Conservation (phyloP, 2,888 invertebrate species). For the Sphaeridia pumilis region DNA sequence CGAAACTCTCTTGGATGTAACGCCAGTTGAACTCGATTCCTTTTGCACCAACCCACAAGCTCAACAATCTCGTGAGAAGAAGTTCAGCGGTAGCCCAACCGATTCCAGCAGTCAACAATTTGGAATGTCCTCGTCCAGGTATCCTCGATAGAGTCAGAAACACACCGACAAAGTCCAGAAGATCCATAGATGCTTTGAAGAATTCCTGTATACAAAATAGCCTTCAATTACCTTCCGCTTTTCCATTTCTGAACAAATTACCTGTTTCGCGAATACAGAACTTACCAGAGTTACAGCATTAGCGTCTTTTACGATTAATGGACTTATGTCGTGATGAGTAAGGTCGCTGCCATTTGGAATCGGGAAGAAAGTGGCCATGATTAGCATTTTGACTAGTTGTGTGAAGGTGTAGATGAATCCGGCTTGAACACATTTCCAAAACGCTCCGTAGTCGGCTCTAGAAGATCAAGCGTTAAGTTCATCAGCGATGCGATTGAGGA, state of each 20-base stretch:
- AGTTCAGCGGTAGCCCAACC: conserved; percentile 99
- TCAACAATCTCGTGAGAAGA: conserved; percentile 60
- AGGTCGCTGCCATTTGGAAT: conserved; percentile 40
- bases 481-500: too few relatives aligned
- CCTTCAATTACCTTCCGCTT: too few relatives aligned
- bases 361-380: conserved; percentile 95
- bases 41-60: conserved; percentile 91
- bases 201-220: too few relatives aligned
- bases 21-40: conserved; percentile 97
- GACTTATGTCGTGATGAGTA: neutral
- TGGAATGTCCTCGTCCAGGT: conserved; percentile 92
- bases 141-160: conserved; percentile 80
- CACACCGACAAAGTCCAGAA: conserved; percentile 86
- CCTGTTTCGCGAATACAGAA: too few relatives aligned
- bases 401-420: conserved; percentile 88
- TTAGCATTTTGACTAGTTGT: conserved; percentile 90
- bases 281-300: conserved; percentile 1
- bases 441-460: conserved; percentile 94
- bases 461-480: too few relatives aligned
- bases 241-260: too few relatives aligned
- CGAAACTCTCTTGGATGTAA: conserved; percentile 87
- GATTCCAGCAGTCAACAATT: conserved; percentile 86
- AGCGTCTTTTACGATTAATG: neutral
- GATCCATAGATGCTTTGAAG: conserved; percentile 83
- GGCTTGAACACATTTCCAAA: conserved; percentile 96